Percentiles rank a stretch among this genome's conserved stretches.
Evolutionary conservation across 2,797 vertebrate species (phyloP).

Genomic region (Typhlichthys subterraneus): DNA sequence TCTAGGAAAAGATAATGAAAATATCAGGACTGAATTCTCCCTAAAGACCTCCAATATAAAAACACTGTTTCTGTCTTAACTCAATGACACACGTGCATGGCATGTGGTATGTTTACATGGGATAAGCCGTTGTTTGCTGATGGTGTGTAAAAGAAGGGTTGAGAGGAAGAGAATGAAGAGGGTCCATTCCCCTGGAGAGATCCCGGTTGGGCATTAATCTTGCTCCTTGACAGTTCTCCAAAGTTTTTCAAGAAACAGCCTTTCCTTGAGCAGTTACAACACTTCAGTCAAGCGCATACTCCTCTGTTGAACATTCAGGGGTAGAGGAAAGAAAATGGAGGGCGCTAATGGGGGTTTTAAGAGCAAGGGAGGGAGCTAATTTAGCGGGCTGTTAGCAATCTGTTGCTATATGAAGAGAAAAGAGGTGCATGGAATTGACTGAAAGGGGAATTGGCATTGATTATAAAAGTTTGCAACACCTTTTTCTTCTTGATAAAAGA

Average conservation of each 20-base stretch:
- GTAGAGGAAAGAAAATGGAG: conserved; percentile 42
- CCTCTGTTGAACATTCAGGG: conserved; percentile 51
- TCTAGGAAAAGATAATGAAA: conserved; percentile 45
- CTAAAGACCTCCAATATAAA: conserved; percentile 9
- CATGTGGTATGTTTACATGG: conserved; percentile 42
- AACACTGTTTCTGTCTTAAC: conserved; percentile 9
- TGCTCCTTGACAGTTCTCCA: conserved; percentile 79
- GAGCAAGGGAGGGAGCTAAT: conserved; percentile 39
- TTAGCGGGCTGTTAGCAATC: conserved; percentile 3
- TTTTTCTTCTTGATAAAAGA: no score
- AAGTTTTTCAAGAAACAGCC: conserved; percentile 81
- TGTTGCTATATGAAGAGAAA: conserved; percentile 27
- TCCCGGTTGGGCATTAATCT: conserved; percentile 77
- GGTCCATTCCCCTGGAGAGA: conserved; percentile 70
- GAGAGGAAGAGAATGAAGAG: conserved; percentile 49
- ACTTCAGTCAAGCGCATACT: conserved; percentile 79
- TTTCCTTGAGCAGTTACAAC: conserved; percentile 84
- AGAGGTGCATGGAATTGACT: conserved; percentile 9
- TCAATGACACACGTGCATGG: conserved; percentile 28
- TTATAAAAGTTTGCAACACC: no score
- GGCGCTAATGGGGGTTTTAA: conserved; percentile 30
- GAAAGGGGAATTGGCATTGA: background rate
- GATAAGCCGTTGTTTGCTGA: conserved; percentile 50
- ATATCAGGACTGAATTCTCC: conserved; percentile 37
- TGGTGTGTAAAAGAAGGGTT: conserved; percentile 27